phyloP scores from a whole-genome alignment of 64 coral and sea anemone genomes.

The Pocillopora damicornis region DNA sequence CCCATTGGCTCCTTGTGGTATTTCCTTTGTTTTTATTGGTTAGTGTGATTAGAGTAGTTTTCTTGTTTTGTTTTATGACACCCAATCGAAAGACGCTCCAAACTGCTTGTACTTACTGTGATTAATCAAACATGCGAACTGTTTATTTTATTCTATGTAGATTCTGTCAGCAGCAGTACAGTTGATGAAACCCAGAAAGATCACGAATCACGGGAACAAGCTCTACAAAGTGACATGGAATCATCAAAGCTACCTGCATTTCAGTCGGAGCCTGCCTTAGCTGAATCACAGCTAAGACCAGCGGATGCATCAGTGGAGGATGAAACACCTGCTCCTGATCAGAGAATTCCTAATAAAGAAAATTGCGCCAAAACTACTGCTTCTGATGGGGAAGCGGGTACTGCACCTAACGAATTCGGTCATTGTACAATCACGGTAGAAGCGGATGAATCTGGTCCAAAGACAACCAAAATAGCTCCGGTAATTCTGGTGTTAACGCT shows the following conservation, averaged over 20 bases:
- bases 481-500: not conserved
- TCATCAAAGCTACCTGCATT: not conserved
- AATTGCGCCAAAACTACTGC: not conserved
- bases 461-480: not conserved
- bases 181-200: not conserved
- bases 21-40: no score
- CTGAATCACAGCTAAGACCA: not conserved
- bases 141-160: not conserved
- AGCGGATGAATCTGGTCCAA: not conserved
- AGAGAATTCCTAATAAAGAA: not conserved
- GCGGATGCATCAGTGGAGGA: not conserved
- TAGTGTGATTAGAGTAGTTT: no score
- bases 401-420: not conserved
- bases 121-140: no score
- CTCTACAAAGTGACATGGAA: not conserved
- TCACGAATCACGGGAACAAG: not conserved
- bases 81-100: no score
- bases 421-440: not conserved
- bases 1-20: no score
- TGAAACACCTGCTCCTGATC: not conserved
- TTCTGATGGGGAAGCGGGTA: not conserved
- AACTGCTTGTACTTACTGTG: not conserved
- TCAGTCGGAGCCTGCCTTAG: not conserved
- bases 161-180: constrained; percentile 16
- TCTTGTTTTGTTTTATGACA: no score